Conservation (phyloP, 2,888 invertebrate species). For the Ichneumoninae sp. region DNA sequence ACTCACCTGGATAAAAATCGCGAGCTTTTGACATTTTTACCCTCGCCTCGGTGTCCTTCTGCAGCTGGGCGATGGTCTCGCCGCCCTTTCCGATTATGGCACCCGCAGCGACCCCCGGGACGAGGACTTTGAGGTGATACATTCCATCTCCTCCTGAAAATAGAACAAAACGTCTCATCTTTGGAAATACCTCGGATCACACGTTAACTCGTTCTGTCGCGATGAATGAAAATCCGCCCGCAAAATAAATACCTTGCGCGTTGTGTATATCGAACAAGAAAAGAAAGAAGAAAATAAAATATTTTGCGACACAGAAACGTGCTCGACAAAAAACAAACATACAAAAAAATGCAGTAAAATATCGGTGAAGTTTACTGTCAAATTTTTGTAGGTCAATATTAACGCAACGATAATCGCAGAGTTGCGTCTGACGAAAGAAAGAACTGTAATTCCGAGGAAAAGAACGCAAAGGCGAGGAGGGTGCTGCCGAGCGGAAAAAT, state of each 20-base stretch:
- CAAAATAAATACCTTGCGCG: not conserved
- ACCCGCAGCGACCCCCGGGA: constrained; percentile 98
- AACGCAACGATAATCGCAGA: too few relatives aligned
- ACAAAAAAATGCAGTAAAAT: not conserved
- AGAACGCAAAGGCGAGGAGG: too few relatives aligned
- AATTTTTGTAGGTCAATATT: not conserved
- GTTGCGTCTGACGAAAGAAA: too few relatives aligned
- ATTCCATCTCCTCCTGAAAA: constrained; percentile 92
- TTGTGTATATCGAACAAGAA: not conserved
- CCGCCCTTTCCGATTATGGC: constrained; percentile 99
- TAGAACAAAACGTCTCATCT: not conserved
- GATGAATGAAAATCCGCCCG: not conserved
- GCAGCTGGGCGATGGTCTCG: constrained; percentile 98
- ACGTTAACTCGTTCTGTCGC: too few relatives aligned
- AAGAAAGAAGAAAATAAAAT: too few relatives aligned
- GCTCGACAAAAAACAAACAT: too few relatives aligned
- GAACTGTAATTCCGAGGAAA: too few relatives aligned
- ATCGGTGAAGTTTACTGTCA: not conserved
- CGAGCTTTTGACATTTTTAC: constrained; percentile 99
- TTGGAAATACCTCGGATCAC: not conserved
- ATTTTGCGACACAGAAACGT: not conserved
- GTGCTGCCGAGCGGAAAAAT: too few relatives aligned
- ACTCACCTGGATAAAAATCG: constrained; percentile 98
- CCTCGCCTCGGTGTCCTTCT: constrained; percentile 98
- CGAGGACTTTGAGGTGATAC: constrained; percentile 98